Conservation (phyloP, 2,113 vertebrate genomes). For the Rattus rattus region DNA sequence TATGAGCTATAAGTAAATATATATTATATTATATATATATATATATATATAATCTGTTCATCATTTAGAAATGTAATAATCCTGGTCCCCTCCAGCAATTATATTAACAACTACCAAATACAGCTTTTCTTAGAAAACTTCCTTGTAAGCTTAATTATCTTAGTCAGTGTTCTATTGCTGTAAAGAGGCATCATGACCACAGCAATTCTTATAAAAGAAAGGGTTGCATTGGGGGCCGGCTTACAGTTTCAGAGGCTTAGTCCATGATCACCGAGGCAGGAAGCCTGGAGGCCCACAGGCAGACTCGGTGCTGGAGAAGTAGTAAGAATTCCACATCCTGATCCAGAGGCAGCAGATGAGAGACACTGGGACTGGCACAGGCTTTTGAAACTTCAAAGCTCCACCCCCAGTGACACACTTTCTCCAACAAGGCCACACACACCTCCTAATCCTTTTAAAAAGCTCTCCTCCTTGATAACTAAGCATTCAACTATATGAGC, state of each 20-base stretch:
- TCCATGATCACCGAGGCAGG: background rate
- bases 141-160: slow-evolving; percentile 39
- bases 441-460: background rate
- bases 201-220: background rate
- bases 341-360: background rate
- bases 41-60: background rate
- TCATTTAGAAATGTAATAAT: slow-evolving; percentile 8
- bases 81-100: slow-evolving; percentile 27
- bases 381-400: background rate
- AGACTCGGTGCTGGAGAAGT: background rate
- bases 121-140: background rate
- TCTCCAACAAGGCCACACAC: background rate
- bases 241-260: background rate
- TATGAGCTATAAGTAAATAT: background rate
- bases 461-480: background rate
- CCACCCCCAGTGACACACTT: background rate
- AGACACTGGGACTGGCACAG: background rate
- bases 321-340: background rate
- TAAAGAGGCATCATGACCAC: background rate
- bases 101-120: slow-evolving; percentile 18
- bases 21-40: too few species aligned
- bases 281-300: background rate
- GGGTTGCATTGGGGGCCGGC: background rate
- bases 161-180: background rate
- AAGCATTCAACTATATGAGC: background rate